These are phyloP conservation scores for Plectus sambesii DNA, from an alignment of 1,140 invertebrate species.

Conservation along the genomic window DNA sequence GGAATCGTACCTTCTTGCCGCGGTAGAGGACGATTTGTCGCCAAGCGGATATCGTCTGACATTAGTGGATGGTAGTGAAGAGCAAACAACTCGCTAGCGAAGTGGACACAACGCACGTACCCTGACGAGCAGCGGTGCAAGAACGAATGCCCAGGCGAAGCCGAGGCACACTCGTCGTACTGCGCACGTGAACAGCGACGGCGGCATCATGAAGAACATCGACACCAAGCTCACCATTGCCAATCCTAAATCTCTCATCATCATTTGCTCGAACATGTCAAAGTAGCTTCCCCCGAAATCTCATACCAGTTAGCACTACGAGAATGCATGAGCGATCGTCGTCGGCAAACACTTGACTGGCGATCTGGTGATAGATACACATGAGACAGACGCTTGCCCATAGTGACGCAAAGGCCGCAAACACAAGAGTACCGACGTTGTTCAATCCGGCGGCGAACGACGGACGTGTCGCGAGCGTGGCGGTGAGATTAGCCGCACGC, in stretches of 20 bases:
- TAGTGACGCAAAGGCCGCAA: slow-evolving; percentile 21
- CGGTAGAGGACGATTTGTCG: slow-evolving; percentile 1
- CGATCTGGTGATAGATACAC: slow-evolving; percentile 32
- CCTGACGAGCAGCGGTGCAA: slow-evolving; percentile 31
- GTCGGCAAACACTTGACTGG: slow-evolving; percentile 17
- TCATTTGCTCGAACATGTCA: background rate
- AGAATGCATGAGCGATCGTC: slow-evolving; percentile 28
- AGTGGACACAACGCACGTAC: slow-evolving; percentile 1
- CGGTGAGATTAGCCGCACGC: slow-evolving; percentile 10
- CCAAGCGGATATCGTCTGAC: slow-evolving; percentile 19
- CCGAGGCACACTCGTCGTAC: slow-evolving; percentile 22
- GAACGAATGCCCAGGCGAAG: slow-evolving; percentile 23
- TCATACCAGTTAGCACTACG: too few species aligned
- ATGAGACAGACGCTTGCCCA: slow-evolving; percentile 27
- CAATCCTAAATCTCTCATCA: slow-evolving; percentile 12
- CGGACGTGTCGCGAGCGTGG: slow-evolving; percentile 16
- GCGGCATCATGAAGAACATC: slow-evolving; percentile 30
- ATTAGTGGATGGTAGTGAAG: slow-evolving; percentile 1
- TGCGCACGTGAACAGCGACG: slow-evolving; percentile 28
- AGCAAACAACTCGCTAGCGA: too few species aligned
- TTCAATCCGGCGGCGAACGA: slow-evolving; percentile 15
- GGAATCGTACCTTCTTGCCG: too few species aligned
- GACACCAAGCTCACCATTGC: slow-evolving; percentile 23
- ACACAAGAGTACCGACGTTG: slow-evolving; percentile 22
- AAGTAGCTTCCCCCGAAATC: slow-evolving; percentile 15